Conservation (phyloP, 92 coral and sea anemone genomes). For the Ricordea florida region DNA sequence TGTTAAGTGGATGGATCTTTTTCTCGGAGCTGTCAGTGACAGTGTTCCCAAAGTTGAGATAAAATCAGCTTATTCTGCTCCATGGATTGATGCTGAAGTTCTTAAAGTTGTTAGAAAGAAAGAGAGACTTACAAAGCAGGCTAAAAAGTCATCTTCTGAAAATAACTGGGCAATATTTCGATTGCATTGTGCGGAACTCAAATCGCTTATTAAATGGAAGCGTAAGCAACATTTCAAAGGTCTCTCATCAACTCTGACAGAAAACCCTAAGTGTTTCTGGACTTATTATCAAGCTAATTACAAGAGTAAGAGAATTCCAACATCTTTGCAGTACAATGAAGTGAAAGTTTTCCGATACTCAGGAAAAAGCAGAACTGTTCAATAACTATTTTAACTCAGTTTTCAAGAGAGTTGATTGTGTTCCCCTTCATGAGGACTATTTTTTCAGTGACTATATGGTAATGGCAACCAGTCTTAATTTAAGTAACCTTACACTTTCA, state of each 20-base stretch:
- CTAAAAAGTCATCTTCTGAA: slow-evolving; percentile 31
- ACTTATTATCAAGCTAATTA: slow-evolving; percentile 22
- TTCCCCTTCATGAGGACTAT: slow-evolving; percentile 6
- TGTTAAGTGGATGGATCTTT: neutral
- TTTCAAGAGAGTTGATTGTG: slow-evolving; percentile 7
- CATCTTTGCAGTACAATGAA: slow-evolving; percentile 10
- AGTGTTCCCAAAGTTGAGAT: slow-evolving; percentile 26
- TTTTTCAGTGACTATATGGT: slow-evolving; percentile 23
- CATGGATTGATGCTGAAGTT: slow-evolving; percentile 48
- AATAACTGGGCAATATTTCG: slow-evolving; percentile 33
- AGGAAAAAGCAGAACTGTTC: slow-evolving; percentile 27
- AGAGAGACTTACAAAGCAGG: slow-evolving; percentile 30
- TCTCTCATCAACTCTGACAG: slow-evolving; percentile 19
- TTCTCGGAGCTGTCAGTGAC: neutral
- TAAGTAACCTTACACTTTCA: slow-evolving; percentile 13
- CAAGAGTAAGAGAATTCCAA: slow-evolving; percentile 34
- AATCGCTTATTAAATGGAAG: slow-evolving; percentile 25
- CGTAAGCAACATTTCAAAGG: slow-evolving; percentile 26
- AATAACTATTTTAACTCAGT: slow-evolving; percentile 47
- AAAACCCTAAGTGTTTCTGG: slow-evolving; percentile 50
- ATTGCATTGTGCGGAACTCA: slow-evolving; percentile 23
- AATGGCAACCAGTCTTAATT: neutral
- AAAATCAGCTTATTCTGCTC: slow-evolving; percentile 31
- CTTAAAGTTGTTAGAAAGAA: slow-evolving; percentile 42
- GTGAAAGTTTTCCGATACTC: slow-evolving; percentile 3